phyloP scores from a whole-genome alignment of 2,113 vertebrate genomes.

The Leucopsar rothschildi region DNA sequence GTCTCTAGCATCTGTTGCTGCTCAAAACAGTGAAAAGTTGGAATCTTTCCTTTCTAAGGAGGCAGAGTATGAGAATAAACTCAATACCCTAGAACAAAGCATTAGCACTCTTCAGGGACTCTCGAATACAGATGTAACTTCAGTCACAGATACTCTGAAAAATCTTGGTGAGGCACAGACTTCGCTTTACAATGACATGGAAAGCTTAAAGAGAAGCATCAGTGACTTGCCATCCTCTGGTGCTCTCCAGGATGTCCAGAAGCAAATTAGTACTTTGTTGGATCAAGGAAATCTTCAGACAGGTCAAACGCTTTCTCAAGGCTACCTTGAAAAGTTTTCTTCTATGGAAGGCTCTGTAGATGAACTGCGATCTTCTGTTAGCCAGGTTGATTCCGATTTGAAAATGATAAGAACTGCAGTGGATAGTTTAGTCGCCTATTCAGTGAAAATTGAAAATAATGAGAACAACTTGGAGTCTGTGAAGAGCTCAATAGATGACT shows the following conservation, averaged over 20 bases:
- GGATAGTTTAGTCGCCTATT: slow-evolving; percentile 78
- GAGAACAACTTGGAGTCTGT: slow-evolving; percentile 78
- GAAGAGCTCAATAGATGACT: slow-evolving; percentile 76
- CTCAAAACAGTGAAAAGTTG: slow-evolving; percentile 67
- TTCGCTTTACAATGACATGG: slow-evolving; percentile 49
- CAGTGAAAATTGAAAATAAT: slow-evolving; percentile 83
- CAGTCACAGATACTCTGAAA: slow-evolving; percentile 40
- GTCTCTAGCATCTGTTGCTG: slow-evolving; percentile 2
- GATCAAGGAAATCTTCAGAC: slow-evolving; percentile 62
- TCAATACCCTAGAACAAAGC: slow-evolving; percentile 64
- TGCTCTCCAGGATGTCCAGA: slow-evolving; percentile 64
- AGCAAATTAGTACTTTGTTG: slow-evolving; percentile 60
- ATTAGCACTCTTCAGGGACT: slow-evolving; percentile 14
- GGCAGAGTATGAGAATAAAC: slow-evolving; percentile 67
- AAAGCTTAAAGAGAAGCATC: slow-evolving; percentile 69
- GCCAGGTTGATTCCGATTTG: slow-evolving; percentile 77
- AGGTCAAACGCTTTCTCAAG: slow-evolving; percentile 25
- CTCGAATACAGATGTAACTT: slow-evolving; percentile 3
- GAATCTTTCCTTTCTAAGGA: slow-evolving; percentile 72
- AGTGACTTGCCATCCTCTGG: slow-evolving; percentile 70
- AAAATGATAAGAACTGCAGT: slow-evolving; percentile 80
- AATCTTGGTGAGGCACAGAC: slow-evolving; percentile 72
- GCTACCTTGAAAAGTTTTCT: slow-evolving; percentile 68
- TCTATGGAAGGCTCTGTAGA: slow-evolving; percentile 63
- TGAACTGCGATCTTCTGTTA: slow-evolving; percentile 73